Evolutionary conservation across 2,888 invertebrate genomes (phyloP).

Genomic region (Brachyptera risi): DNA sequence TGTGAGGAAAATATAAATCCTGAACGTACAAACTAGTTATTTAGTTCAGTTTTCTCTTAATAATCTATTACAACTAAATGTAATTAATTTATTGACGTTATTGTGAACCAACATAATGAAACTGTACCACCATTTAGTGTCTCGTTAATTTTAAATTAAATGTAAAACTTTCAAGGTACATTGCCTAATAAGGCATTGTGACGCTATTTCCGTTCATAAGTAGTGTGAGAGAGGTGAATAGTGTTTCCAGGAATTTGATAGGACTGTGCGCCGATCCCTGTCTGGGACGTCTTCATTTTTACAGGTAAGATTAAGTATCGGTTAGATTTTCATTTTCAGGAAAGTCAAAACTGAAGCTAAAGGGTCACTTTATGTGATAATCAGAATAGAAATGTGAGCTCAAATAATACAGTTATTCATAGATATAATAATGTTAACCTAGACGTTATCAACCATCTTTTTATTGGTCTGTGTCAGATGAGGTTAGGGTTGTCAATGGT

Average conservation of each 20-base stretch:
- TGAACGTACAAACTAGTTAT: background rate
- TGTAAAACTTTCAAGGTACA: slow-evolving; percentile 30
- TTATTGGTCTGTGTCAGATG: too few relatives aligned
- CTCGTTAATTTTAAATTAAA: slow-evolving; percentile 3
- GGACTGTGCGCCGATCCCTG: background rate
- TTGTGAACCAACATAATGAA: background rate
- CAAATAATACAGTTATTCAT: too few relatives aligned
- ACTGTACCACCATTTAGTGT: background rate
- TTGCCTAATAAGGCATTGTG: slow-evolving; percentile 36
- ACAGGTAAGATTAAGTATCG: too few relatives aligned
- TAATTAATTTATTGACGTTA: background rate
- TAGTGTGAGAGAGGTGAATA: slow-evolving; percentile 16
- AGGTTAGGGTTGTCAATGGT: too few relatives aligned
- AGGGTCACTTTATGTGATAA: too few relatives aligned
- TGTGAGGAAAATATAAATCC: slow-evolving; percentile 20
- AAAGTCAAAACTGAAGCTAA: too few relatives aligned
- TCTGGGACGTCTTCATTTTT: background rate
- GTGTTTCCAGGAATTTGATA: slow-evolving; percentile 30
- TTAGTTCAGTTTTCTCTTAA: background rate
- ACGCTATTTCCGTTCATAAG: slow-evolving; percentile 33
- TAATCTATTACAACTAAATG: background rate
- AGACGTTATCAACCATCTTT: too few relatives aligned
- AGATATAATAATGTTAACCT: too few relatives aligned
- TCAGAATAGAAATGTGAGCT: too few relatives aligned
- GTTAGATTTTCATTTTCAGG: too few relatives aligned